These are phyloP conservation scores for Gallinago solitaria DNA, from an alignment of 2,797 vertebrate species.

Conservation along the genomic window DNA sequence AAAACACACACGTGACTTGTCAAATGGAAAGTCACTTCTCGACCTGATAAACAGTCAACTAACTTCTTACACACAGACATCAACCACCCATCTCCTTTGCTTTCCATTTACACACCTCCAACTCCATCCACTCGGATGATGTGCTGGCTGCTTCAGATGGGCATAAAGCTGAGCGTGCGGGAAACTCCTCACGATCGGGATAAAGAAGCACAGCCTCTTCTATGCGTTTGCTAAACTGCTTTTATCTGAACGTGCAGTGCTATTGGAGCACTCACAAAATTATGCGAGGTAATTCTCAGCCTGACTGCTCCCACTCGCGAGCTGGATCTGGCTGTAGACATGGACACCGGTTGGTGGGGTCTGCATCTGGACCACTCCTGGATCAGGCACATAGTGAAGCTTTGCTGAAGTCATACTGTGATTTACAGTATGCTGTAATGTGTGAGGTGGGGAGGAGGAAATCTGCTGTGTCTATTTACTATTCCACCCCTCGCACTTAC, in stretches of 20 bases:
- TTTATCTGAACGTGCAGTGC: not conserved
- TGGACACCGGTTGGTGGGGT: not conserved
- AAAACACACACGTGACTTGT: rapidly evolving
- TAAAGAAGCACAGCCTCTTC: not conserved
- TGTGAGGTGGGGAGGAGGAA: not conserved
- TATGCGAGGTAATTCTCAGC: not conserved
- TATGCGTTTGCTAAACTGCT: not conserved
- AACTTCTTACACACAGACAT: not conserved
- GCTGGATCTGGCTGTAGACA: not conserved
- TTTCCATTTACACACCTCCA: not conserved
- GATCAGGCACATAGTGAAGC: not conserved
- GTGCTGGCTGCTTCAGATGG: not conserved
- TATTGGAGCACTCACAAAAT: not conserved
- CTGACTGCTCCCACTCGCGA: rapidly evolving
- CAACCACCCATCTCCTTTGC: not conserved
- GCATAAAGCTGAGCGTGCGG: rapidly evolving
- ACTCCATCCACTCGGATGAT: not conserved
- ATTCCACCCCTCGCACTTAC: rapidly evolving
- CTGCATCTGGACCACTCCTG: not conserved
- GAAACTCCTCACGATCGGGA: not conserved
- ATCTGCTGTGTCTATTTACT: not conserved
- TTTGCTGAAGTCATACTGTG: not conserved
- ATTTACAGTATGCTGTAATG: not conserved
- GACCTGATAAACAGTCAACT: not conserved
- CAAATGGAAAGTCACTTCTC: not conserved